Evolutionary conservation across 2,113 vertebrate genomes (phyloP), one percentile per base, ranked within the genome.

Genomic region (Tragelaphus scriptus): DNA sequence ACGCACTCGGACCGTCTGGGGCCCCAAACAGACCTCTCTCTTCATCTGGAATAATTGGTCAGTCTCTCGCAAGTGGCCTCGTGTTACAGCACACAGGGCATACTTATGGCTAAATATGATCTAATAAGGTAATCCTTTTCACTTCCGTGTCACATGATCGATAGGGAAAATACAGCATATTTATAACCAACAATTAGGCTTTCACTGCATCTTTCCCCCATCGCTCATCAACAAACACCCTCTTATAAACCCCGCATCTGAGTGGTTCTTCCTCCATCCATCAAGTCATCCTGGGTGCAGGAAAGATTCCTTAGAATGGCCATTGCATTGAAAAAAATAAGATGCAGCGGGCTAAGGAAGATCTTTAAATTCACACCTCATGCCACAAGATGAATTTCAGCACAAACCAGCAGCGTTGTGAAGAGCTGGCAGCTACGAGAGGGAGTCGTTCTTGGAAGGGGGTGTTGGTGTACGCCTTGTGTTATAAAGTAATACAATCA

Each of bases 171-270:
- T 47, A 17, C 79, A 89, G 96, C 68, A 51, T 94, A 95, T 97
- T 97, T 97, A 94, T 91, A 96, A 96, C 82, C 85, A 94, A 92
- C 97, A 96, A 95, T 91, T 87, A 84, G 92, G 68, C 90, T 94
- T 95, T 88, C 97, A 47, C 49, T 26, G 32, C 25, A 32, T 56
- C 44, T 44, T 5, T 1, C n/a, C 49, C 9, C 5, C 79, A 4
- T 51, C 4, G 36, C 23, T 85, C 88, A 85, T 79, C 75, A 47
- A 16, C 90, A 92, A 59, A 51, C 90, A 82, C 85, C 85, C 80
- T 53, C 85, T 58, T 53, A 14, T 36, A 16, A 81, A 49, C 77
- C 58, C 32, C 6, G 17, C n/a, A 84, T 63, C 82, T 11, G n/a
- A 90, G 85, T 9, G 85, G 40, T 55, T 26, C 68, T n/a, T 12